Conservation (phyloP, 2,797 vertebrate species). For the Crax fasciolata region DNA sequence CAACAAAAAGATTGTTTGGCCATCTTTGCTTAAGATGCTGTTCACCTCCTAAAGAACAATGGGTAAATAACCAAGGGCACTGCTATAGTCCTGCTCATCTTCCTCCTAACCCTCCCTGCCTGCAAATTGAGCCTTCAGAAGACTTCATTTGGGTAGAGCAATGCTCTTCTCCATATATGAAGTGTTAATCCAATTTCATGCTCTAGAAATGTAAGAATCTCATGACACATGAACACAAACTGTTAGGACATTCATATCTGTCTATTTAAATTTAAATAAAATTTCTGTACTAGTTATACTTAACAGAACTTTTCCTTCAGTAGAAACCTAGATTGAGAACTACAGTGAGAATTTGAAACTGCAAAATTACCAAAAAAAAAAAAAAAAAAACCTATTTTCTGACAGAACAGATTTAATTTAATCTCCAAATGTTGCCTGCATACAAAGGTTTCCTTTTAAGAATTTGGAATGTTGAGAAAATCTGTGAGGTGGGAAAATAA, state of each 20-base stretch:
- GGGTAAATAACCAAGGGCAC: not conserved
- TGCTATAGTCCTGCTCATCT: not conserved
- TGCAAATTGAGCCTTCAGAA: not conserved
- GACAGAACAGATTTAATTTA: not conserved
- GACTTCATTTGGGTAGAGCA: not conserved
- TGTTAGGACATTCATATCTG: not conserved
- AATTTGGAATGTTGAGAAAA: not conserved
- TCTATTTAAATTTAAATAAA: not conserved
- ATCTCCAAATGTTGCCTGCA: not conserved
- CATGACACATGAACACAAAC: not conserved
- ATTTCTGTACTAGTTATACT: not conserved
- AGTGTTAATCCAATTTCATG: not conserved
- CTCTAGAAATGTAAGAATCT: not conserved
- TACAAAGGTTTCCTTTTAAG: not conserved
- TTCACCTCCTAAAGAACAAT: not conserved
- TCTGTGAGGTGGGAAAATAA: not conserved
- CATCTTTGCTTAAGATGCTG: not conserved
- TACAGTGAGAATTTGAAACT: too few species aligned
- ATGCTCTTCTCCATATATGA: not conserved
- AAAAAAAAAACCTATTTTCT: too few species aligned
- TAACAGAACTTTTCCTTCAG: too few species aligned
- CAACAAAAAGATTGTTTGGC: not conserved
- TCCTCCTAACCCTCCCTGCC: not conserved
- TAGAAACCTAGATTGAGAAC: too few species aligned
- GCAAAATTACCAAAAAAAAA: too few species aligned